Evolutionary conservation across 2,797 vertebrate genomes (phyloP).

Genomic region (Xenops minutus): DNA sequence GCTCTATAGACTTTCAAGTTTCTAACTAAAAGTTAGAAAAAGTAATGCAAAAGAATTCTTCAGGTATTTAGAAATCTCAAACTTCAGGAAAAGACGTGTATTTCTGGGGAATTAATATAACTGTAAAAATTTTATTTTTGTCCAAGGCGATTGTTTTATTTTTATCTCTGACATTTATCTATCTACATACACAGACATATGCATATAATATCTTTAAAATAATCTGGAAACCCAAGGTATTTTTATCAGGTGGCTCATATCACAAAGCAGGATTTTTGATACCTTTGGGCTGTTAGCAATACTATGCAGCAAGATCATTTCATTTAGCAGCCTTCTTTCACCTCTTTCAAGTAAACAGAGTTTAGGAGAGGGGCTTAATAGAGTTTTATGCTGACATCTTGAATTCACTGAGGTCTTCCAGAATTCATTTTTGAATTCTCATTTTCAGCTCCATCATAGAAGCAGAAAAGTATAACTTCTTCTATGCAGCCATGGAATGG

Average conservation of each 20-base stretch:
- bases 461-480: not conserved
- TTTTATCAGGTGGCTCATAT: not conserved
- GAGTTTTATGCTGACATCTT: not conserved
- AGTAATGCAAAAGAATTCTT: not conserved
- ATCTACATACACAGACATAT: not conserved
- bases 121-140: too few relatives aligned
- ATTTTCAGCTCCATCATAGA: not conserved
- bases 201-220: not conserved
- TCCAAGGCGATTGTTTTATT: not conserved
- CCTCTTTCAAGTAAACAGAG: not conserved
- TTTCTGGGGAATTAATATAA: not conserved
- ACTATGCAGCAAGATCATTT: not conserved
- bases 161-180: not conserved
- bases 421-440: not conserved
- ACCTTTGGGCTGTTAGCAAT: not conserved
- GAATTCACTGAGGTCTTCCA: not conserved
- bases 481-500: not conserved
- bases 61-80: not conserved
- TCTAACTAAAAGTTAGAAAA: not conserved
- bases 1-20: not conserved
- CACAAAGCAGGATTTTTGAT: not conserved
- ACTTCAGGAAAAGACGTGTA: not conserved
- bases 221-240: not conserved
- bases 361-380: not conserved
- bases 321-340: not conserved